A percentile compares a stretch with the other conserved stretches of the same genome.
phyloP scores from a whole-genome alignment of 2,113 vertebrate species.

The Pachyramphus minor region DNA sequence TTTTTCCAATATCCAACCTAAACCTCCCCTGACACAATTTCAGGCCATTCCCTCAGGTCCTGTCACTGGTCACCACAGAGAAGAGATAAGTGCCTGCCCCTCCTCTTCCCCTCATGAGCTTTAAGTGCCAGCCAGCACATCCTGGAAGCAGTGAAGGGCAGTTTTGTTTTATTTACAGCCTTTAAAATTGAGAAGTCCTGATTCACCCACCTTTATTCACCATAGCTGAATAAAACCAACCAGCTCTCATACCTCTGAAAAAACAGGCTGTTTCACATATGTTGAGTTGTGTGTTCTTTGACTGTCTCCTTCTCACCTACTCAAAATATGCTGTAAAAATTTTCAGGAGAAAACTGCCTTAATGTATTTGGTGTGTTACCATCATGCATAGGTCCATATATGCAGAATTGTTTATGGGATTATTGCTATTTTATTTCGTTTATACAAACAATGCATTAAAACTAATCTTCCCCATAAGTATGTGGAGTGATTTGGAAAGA shows the following conservation, averaged over 20 bases:
- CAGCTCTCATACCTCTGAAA: neutral
- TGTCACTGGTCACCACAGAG: too few species aligned
- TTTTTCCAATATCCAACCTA: too few species aligned
- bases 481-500: neutral
- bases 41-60: too few species aligned
- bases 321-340: neutral
- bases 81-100: too few species aligned
- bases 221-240: neutral
- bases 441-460: neutral
- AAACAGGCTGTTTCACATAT: neutral
- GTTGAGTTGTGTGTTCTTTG: neutral
- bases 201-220: neutral
- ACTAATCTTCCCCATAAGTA: neutral
- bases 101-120: too few species aligned
- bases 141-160: neutral
- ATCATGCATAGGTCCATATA: neutral
- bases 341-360: neutral
- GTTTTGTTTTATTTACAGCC: neutral
- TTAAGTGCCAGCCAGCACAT: neutral
- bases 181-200: neutral
- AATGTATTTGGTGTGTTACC: neutral
- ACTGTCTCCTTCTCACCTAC: neutral
- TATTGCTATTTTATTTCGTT: neutral
- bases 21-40: too few species aligned
- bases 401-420: neutral